phyloP scores from a whole-genome alignment of 2,113 vertebrate genomes.

The Grammomys surdaster region DNA sequence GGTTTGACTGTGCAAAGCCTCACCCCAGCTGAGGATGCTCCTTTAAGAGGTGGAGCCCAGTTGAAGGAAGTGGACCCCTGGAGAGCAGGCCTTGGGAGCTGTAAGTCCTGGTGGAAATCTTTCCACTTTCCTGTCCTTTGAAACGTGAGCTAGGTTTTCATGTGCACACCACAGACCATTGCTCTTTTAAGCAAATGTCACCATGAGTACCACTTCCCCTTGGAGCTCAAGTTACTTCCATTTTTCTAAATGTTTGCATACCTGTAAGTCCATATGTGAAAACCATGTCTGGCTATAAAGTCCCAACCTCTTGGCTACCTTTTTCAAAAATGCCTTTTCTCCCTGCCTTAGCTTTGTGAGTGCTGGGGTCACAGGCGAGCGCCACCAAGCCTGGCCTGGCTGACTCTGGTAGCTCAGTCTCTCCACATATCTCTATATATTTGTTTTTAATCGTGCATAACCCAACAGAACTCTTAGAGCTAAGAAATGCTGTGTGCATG shows the following conservation, averaged over 20 bases:
- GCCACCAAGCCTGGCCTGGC: background rate
- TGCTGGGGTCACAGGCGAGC: background rate
- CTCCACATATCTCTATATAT: conserved; percentile 17
- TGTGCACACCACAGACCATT: background rate
- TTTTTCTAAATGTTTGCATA: background rate
- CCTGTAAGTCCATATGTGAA: background rate
- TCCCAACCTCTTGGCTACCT: background rate
- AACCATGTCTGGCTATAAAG: background rate
- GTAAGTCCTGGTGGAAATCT: background rate
- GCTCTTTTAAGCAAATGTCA: conserved; percentile 26
- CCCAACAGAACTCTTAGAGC: background rate
- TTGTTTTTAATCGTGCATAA: conserved; percentile 3
- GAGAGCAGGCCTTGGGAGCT: background rate
- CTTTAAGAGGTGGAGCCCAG: background rate
- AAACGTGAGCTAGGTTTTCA: background rate
- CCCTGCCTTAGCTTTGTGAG: background rate
- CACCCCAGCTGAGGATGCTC: background rate
- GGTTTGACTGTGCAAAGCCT: background rate
- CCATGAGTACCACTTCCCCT: background rate
- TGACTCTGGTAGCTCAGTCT: conserved; percentile 7
- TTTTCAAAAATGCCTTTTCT: background rate
- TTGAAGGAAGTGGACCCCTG: too few relatives aligned
- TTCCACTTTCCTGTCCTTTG: background rate
- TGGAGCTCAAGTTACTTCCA: background rate
- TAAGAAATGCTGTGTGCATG: background rate